These are phyloP conservation scores for Falco rusticolus DNA, from an alignment of 2,797 vertebrate genomes.

Conservation along the genomic window DNA sequence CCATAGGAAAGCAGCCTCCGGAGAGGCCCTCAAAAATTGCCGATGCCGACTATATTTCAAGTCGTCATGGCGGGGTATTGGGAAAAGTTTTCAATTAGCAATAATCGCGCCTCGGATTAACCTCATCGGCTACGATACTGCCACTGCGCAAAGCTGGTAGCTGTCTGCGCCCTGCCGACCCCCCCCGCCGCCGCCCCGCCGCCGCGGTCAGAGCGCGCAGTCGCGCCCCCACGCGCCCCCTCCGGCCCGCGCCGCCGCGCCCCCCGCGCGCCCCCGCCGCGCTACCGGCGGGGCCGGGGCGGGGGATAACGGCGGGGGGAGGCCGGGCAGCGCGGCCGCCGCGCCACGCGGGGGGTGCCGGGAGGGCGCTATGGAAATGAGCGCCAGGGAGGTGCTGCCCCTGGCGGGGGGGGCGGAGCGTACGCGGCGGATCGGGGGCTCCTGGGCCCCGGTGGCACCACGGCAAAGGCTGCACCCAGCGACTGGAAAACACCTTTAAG, in stretches of 20 bases:
- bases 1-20: too few species aligned
- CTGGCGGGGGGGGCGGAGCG: neutral
- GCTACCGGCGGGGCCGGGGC: fast-evolving
- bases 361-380: constrained; percentile 43
- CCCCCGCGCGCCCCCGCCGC: neutral
- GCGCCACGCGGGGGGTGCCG: neutral
- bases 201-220: neutral
- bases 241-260: neutral
- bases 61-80: constrained; percentile 85
- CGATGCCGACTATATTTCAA: constrained; percentile 93
- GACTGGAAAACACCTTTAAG: neutral
- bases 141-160: constrained; percentile 88
- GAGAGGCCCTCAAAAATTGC: constrained; percentile 87
- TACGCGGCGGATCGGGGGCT: fast-evolving
- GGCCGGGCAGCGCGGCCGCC: fast-evolving
- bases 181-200: neutral
- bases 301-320: fast-evolving
- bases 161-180: fast-evolving
- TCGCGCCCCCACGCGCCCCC: fast-evolving
- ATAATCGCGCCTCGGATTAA: constrained; percentile 93
- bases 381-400: neutral
- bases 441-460: too few species aligned
- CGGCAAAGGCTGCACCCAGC: fast-evolving
- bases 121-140: constrained; percentile 94
- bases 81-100: constrained; percentile 98